Percentiles rank a stretch among this genome's conserved stretches.
phyloP scores from a whole-genome alignment of 2,113 vertebrate species.

The Centropus unirufus region DNA sequence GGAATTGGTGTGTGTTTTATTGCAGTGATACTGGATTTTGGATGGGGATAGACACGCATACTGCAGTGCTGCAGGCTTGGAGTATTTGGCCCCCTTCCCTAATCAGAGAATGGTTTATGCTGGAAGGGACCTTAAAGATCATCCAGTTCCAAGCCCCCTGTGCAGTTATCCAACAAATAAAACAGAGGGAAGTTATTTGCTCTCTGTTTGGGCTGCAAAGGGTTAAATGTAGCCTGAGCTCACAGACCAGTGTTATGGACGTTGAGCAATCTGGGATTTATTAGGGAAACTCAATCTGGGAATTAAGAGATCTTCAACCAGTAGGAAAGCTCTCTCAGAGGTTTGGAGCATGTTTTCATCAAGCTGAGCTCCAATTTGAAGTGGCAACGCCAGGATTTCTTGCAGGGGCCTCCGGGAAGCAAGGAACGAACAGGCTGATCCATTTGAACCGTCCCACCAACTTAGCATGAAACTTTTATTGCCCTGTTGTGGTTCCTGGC shows the following conservation, averaged over 20 bases:
- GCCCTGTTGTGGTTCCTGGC: background rate
- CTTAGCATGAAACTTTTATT: background rate
- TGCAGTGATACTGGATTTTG: background rate
- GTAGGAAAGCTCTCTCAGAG: background rate
- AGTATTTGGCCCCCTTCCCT: background rate
- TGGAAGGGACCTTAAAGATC: too few relatives aligned
- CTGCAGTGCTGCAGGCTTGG: background rate
- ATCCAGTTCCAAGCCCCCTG: too few relatives aligned
- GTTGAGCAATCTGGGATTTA: conserved; percentile 19
- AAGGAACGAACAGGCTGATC: background rate
- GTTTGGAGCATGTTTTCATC: background rate
- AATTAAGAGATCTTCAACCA: background rate
- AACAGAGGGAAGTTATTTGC: background rate
- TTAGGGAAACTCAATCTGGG: background rate
- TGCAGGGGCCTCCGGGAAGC: background rate
- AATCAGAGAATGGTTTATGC: too few relatives aligned
- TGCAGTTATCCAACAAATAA: background rate
- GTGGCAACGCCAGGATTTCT: background rate
- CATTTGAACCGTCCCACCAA: background rate
- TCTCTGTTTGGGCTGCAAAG: background rate
- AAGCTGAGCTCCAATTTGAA: background rate
- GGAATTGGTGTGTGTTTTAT: too few relatives aligned
- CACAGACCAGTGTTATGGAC: background rate
- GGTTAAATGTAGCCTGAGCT: conserved; percentile 5
- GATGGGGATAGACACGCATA: background rate